phyloP scores from a whole-genome alignment of 2,113 vertebrate species.

The Mellivora capensis region DNA sequence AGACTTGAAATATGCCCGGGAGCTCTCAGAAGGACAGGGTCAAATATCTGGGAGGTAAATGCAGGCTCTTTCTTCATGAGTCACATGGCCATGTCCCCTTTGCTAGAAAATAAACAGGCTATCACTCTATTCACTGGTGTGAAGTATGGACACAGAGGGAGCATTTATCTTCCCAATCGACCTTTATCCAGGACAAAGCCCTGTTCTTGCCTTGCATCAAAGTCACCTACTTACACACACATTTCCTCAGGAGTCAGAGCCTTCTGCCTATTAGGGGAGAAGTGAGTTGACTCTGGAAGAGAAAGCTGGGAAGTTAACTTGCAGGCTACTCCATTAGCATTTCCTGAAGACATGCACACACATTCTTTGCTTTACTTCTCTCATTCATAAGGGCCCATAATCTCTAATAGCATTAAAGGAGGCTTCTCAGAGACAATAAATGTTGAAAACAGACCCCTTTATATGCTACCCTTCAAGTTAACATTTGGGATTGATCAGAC shows the following conservation, averaged over 20 bases:
- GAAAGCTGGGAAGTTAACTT: background rate
- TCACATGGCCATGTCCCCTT: slow-evolving; percentile 41
- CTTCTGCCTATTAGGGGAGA: background rate
- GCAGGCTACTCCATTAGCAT: background rate
- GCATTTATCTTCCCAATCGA: slow-evolving; percentile 47
- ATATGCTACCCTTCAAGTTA: background rate
- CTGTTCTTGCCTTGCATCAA: slow-evolving; percentile 48
- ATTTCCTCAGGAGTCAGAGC: slow-evolving; percentile 1
- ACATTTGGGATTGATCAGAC: background rate
- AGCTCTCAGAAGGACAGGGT: slow-evolving; percentile 56
- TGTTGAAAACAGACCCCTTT: background rate
- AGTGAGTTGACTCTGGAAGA: background rate
- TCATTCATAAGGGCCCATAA: background rate
- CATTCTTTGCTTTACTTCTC: background rate
- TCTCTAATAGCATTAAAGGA: background rate
- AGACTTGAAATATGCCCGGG: slow-evolving; percentile 68
- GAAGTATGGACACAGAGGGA: slow-evolving; percentile 42
- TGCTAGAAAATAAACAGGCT: slow-evolving; percentile 69
- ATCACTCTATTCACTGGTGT: slow-evolving; percentile 48
- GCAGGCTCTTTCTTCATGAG: slow-evolving; percentile 57
- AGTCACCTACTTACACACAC: slow-evolving; percentile 32
- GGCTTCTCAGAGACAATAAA: rapidly evolving
- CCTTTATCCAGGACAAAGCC: slow-evolving; percentile 60
- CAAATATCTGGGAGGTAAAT: slow-evolving; percentile 61
- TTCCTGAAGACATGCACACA: background rate